Evolutionary conservation across 2,113 vertebrate species (phyloP).

Genomic region (Mormyrus lacerda): DNA sequence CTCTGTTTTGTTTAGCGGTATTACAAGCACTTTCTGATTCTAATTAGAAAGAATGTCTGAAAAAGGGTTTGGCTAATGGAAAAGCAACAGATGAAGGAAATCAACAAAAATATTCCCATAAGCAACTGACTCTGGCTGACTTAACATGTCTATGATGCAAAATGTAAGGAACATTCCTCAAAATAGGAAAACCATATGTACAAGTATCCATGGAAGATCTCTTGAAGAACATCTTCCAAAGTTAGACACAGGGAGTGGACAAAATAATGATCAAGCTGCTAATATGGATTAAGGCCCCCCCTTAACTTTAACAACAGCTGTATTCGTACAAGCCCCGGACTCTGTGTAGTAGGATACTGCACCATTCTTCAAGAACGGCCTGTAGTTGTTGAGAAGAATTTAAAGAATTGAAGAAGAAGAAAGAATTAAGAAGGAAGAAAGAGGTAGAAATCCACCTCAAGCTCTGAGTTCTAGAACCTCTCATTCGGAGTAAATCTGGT

Average conservation of each 20-base stretch:
- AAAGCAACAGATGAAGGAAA: not conserved
- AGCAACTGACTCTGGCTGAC: not conserved
- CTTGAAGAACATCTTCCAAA: not conserved
- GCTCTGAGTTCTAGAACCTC: not conserved
- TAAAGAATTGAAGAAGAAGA: too few relatives aligned
- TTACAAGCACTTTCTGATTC: not conserved
- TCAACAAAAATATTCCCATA: not conserved
- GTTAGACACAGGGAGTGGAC: not conserved
- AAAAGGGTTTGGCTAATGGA: not conserved
- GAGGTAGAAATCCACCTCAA: not conserved
- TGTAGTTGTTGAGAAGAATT: not conserved
- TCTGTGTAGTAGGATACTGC: not conserved
- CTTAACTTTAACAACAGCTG: not conserved
- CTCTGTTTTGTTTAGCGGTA: not conserved
- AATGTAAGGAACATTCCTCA: not conserved
- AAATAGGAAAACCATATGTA: not conserved
- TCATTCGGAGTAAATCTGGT: not conserved
- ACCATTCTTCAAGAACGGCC: not conserved
- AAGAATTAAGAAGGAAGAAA: not conserved
- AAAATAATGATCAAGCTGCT: not conserved
- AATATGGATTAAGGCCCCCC: not conserved
- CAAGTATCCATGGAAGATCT: not conserved
- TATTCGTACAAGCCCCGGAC: not conserved
- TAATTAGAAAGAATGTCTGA: not conserved
- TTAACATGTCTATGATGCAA: not conserved